phyloP scores from a whole-genome alignment of 2,888 invertebrate genomes.

The Nemurella pictetii region DNA sequence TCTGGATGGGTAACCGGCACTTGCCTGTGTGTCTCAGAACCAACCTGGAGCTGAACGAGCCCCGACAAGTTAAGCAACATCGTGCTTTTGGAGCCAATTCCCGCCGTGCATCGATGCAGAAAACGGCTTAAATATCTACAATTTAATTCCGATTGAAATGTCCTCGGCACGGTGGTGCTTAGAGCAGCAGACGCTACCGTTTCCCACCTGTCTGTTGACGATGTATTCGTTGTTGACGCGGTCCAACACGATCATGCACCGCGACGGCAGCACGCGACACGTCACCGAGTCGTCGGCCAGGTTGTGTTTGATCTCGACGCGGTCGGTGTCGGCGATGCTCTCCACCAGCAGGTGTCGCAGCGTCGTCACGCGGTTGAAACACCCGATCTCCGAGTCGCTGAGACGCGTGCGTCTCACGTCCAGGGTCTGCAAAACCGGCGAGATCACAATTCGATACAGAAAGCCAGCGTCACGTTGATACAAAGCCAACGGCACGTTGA shows the following conservation, averaged over 20 bases:
- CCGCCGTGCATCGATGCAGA: no score
- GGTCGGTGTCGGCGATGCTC: neutral
- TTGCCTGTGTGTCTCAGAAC: no score
- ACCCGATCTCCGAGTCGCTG: constrained; percentile 62
- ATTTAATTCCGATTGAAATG: no score
- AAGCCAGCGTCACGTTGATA: no score
- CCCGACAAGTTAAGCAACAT: no score
- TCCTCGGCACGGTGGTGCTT: no score
- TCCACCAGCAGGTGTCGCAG: constrained; percentile 57
- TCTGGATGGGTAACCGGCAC: no score
- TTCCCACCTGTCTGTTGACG: neutral
- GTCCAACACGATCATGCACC: constrained; percentile 5
- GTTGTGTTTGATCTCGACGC: neutral
- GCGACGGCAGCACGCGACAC: neutral
- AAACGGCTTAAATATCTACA: no score
- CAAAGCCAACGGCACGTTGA: no score
- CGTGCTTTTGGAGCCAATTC: no score
- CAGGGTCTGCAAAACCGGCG: constrained; percentile 50
- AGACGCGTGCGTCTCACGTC: constrained; percentile 61
- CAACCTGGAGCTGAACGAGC: no score
- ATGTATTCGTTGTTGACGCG: neutral
- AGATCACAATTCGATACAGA: constrained; percentile 11
- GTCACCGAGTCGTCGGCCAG: neutral
- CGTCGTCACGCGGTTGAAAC: constrained; percentile 58
- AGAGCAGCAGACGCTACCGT: no score